Evolutionary conservation across 2,113 vertebrate species (phyloP).

Genomic region (Gila orcuttii): DNA sequence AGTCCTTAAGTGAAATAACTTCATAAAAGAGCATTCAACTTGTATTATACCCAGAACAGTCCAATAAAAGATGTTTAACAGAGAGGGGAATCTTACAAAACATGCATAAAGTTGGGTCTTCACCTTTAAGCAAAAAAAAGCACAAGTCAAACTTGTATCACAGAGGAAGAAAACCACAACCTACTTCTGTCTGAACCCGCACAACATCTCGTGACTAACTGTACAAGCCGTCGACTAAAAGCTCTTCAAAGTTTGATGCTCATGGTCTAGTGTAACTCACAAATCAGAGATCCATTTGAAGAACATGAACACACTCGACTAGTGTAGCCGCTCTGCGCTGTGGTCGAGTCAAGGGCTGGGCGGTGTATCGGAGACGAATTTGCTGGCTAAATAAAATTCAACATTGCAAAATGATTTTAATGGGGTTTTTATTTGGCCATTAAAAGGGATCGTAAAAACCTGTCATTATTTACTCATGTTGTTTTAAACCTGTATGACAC

Average conservation of each 20-base stretch:
- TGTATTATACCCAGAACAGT: too few relatives aligned
- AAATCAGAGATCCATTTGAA: neutral
- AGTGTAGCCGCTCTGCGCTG: neutral
- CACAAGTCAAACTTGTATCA: neutral
- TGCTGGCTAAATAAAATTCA: too few relatives aligned
- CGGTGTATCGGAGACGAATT: neutral
- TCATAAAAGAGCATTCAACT: too few relatives aligned
- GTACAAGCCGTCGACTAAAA: neutral
- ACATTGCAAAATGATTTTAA: neutral
- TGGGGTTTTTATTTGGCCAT: neutral
- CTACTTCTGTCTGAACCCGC: neutral
- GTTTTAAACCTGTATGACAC: too few relatives aligned
- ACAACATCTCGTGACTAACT: neutral
- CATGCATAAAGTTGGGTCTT: too few relatives aligned
- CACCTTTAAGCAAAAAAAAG: too few relatives aligned
- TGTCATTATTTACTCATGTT: too few relatives aligned
- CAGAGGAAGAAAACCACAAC: neutral
- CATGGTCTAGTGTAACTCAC: neutral
- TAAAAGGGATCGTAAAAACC: neutral
- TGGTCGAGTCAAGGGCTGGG: neutral
- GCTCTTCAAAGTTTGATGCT: constrained; percentile 12
- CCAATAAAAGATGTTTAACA: too few relatives aligned
- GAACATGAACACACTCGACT: neutral
- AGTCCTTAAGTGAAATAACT: too few relatives aligned
- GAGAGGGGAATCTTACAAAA: too few relatives aligned